phyloP scores from a whole-genome alignment of 2,888 invertebrate species.

The Trissonchulus sp. region DNA sequence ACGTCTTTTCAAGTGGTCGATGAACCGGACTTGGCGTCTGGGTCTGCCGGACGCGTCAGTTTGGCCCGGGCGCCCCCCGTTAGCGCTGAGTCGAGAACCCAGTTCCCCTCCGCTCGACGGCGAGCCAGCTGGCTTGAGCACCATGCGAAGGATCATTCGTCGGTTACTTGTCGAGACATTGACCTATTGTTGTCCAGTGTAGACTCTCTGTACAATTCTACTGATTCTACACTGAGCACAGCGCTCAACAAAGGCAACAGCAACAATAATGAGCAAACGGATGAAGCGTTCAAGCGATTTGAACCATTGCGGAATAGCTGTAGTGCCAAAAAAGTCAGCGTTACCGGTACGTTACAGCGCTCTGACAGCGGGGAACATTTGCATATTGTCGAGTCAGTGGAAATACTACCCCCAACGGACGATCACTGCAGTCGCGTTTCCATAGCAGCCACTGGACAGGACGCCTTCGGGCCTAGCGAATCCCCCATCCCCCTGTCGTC shows the following conservation, averaged over 20 bases:
- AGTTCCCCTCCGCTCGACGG: not conserved
- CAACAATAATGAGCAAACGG: no score
- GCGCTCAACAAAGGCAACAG: no score
- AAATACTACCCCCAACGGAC: not conserved
- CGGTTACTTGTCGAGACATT: no score
- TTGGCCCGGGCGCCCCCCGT: no score
- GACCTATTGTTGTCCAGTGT: constrained; percentile 15
- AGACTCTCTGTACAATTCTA: constrained; percentile 29
- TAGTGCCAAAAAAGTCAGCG: not conserved
- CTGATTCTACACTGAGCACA: no score
- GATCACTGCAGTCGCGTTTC: constrained; percentile 6
- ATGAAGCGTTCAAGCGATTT: no score
- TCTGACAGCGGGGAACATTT: constrained; percentile 31
- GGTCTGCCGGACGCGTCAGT: no score
- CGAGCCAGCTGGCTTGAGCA: not conserved
- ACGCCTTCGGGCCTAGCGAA: no score
- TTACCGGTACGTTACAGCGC: constrained; percentile 24
- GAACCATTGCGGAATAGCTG: not conserved
- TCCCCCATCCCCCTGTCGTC: no score
- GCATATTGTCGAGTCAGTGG: not conserved
- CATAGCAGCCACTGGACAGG: not conserved
- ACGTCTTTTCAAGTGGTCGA: no score
- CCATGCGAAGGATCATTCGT: not conserved
- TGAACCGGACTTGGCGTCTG: no score
- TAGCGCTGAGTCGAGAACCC: not conserved